A percentile compares a stretch with the other conserved stretches of the same genome.
These are phyloP conservation scores for Drosophila pseudoobscura DNA, from an alignment of 1,140 invertebrate genomes.

Conservation along the genomic window DNA sequence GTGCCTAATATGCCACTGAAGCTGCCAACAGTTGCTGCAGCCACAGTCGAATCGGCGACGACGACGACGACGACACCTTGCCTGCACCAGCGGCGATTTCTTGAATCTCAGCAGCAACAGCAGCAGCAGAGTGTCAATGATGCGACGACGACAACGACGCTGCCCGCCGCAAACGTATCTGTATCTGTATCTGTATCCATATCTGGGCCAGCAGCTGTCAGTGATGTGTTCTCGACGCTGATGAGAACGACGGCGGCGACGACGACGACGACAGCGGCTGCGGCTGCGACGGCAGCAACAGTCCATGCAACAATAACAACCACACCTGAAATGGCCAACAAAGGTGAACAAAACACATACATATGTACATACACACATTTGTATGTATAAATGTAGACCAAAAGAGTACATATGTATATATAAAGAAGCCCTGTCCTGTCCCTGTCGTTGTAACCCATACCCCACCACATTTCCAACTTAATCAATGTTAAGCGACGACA, in stretches of 20 bases:
- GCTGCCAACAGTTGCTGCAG: conserved; percentile 28
- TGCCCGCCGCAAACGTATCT: conserved; percentile 19
- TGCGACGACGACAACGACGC: conserved; percentile 13
- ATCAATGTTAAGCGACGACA: too few species aligned
- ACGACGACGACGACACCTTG: conserved; percentile 47
- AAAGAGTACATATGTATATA: neutral
- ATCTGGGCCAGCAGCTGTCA: conserved; percentile 41
- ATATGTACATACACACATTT: neutral
- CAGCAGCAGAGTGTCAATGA: conserved; percentile 38
- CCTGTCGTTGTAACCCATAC: too few species aligned
- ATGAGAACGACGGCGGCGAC: conserved; percentile 51
- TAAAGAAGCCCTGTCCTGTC: too few species aligned
- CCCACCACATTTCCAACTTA: too few species aligned
- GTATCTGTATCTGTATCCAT: conserved; percentile 29
- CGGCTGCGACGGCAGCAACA: conserved; percentile 19
- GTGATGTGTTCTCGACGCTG: conserved; percentile 55
- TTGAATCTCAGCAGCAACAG: conserved; percentile 66
- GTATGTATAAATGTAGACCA: conserved; percentile 2
- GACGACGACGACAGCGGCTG: conserved; percentile 34
- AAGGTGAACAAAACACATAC: conserved; percentile 53
- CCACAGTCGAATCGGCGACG: neutral
- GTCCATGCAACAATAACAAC: conserved; percentile 33
- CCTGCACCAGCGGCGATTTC: conserved; percentile 70
- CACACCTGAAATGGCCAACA: conserved; percentile 59
- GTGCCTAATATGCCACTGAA: conserved; percentile 81